Base-by-base conservation (phyloP, 2,888 invertebrate species). In the Serripes groenlandicus region DNA sequence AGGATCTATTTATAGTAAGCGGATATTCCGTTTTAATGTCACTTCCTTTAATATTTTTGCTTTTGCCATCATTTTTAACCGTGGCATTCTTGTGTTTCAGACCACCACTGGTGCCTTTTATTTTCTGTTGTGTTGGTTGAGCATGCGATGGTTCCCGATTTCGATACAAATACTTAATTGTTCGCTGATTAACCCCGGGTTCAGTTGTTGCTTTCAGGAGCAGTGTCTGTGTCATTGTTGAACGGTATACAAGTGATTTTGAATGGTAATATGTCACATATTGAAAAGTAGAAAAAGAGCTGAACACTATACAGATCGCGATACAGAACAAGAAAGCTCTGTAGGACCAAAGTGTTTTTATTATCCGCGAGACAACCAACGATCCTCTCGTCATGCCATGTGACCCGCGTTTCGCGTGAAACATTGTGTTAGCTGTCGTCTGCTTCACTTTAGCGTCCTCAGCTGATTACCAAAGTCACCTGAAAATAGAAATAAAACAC, bases 11-110 rank as follows among this genome's bases (percentile, higher is more conserved):
- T 23, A 85, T 26, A 3, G 85, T 85, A 21, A 85, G 32, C 15
- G 85, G 80, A 70, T 81, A 84, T 30, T 42, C 52, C 4, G 81
- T 73, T 68, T 75, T 83, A 30, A 42, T 28, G 28, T 66, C 35
- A 28, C 42, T 42, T 21, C 26, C 66, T 28, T 28, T 42, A 7
- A 42, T 28, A 15, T 42, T 23, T 15, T 42, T 66, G 9, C n/a
- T 35, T 42, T 42, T 66, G 23, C 42, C 42, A 1, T 66, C 49
- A 37, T 26, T 42, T n/a, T n/a, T n/a, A n/a, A n/a, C n/a, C n/a
- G n/a, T n/a, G n/a, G n/a, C n/a, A n/a, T n/a, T n/a, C n/a, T n/a
- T n/a, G n/a, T n/a, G n/a, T n/a, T n/a, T n/a, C n/a, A n/a, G n/a
- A n/a, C n/a, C n/a, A n/a, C n/a, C n/a, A n/a, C n/a, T n/a, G n/a